These are phyloP conservation scores for Periparus ater DNA, from an alignment of 2,797 vertebrate species.

Conservation along the genomic window DNA sequence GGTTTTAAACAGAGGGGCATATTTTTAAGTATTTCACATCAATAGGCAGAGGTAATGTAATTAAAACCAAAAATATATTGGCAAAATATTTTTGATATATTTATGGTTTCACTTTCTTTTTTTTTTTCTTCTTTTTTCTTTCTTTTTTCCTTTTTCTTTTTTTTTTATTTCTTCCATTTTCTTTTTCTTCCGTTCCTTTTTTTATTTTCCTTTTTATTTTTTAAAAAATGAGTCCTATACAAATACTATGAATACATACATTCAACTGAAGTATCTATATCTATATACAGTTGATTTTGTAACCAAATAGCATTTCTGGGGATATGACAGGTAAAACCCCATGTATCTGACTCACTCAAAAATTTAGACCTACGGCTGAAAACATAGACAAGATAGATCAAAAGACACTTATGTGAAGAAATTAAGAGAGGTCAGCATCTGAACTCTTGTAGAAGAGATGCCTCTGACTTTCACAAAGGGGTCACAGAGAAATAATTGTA, in stretches of 20 bases:
- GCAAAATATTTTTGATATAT: not conserved
- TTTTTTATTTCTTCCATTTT: not conserved
- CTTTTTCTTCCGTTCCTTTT: fast-evolving
- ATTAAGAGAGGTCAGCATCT: not conserved
- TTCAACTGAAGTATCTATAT: not conserved
- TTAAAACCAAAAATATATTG: not conserved
- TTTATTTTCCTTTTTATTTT: not conserved
- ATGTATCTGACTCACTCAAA: not conserved
- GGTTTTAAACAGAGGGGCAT: not conserved
- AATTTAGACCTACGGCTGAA: not conserved
- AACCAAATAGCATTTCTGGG: not conserved
- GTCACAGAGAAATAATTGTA: not conserved
- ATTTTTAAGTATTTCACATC: not conserved
- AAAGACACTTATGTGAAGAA: not conserved
- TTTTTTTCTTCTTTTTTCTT: fast-evolving
- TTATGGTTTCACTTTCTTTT: fast-evolving
- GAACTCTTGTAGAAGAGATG: not conserved
- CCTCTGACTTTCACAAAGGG: not conserved
- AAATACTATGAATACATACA: not conserved
- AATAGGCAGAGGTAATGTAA: not conserved
- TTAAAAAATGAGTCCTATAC: not conserved
- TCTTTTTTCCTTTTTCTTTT: not conserved
- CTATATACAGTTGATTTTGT: not conserved
- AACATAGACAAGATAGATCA: not conserved
- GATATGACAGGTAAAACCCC: not conserved